A percentile compares a stretch with the other conserved stretches of the same genome.
Conservation (phyloP, 2,888 invertebrate genomes). For the Sthenelais limicola region DNA sequence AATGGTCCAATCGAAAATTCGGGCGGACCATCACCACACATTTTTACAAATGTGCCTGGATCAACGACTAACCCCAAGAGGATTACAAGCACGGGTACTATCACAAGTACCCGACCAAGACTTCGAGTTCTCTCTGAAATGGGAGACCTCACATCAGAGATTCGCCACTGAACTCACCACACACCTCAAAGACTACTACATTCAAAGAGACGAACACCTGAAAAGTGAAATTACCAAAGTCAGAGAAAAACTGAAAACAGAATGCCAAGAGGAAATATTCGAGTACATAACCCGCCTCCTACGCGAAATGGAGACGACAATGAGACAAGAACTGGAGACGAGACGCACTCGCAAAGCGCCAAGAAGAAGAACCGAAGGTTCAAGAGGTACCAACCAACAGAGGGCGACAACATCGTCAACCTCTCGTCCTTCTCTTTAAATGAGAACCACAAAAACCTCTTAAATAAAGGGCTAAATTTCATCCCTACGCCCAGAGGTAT, state of each 20-base stretch:
- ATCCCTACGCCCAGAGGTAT: neutral
- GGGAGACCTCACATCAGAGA: conserved; percentile 3
- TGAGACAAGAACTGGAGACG: neutral
- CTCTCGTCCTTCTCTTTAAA: neutral
- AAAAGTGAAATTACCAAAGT: neutral
- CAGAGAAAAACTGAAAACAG: neutral
- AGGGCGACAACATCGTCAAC: neutral
- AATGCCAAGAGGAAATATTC: neutral
- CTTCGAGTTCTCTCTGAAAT: conserved; percentile 13
- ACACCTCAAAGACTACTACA: neutral
- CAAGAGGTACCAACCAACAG: neutral
- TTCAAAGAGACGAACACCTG: neutral
- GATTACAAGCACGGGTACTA: neutral
- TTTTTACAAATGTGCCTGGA: neutral
- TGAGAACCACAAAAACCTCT: neutral
- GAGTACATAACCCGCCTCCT: neutral
- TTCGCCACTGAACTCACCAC: neutral
- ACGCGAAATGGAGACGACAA: too few relatives aligned
- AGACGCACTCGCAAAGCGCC: neutral
- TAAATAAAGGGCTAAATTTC: conserved; percentile 13
- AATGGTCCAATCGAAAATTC: too few relatives aligned
- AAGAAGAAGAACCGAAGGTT: neutral
- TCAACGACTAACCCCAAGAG: neutral
- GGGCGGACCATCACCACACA: neutral
- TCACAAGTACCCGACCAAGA: neutral